Evolutionary conservation across 2,797 vertebrate species (phyloP).

Genomic region (Tapirus indicus): DNA sequence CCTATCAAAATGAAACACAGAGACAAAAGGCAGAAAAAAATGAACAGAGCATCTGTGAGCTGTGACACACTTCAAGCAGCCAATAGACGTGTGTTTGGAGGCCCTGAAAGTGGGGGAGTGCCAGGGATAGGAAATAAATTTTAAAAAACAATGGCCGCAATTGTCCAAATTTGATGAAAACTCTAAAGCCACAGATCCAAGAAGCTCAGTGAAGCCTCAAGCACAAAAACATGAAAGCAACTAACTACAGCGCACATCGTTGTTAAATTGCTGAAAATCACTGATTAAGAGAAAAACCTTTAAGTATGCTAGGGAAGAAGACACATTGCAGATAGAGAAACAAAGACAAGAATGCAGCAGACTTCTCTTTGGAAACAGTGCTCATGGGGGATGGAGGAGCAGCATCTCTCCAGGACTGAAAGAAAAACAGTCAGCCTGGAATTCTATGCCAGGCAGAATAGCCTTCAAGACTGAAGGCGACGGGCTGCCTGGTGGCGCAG

Average conservation of each 20-base stretch:
- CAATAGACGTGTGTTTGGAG: background rate
- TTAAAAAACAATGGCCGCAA: background rate
- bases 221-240: background rate
- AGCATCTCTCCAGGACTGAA: background rate
- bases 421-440: background rate
- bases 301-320: background rate
- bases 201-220: background rate
- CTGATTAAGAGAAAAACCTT: background rate
- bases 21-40: background rate
- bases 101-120: accelerated
- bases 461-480: background rate
- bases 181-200: background rate
- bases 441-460: background rate
- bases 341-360: too few relatives aligned
- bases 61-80: background rate
- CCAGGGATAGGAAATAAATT: too few relatives aligned
- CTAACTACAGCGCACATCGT: background rate
- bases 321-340: too few relatives aligned
- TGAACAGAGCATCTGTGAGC: background rate
- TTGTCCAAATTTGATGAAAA: background rate
- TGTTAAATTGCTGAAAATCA: background rate
- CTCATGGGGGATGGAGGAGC: background rate
- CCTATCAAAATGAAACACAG: background rate
- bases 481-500: too few relatives aligned
- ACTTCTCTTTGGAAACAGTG: background rate